A percentile compares a stretch with the other conserved stretches of the same genome.
These are phyloP conservation scores for Varanus komodoensis DNA, from an alignment of 2,113 vertebrate genomes.

Conservation along the genomic window DNA sequence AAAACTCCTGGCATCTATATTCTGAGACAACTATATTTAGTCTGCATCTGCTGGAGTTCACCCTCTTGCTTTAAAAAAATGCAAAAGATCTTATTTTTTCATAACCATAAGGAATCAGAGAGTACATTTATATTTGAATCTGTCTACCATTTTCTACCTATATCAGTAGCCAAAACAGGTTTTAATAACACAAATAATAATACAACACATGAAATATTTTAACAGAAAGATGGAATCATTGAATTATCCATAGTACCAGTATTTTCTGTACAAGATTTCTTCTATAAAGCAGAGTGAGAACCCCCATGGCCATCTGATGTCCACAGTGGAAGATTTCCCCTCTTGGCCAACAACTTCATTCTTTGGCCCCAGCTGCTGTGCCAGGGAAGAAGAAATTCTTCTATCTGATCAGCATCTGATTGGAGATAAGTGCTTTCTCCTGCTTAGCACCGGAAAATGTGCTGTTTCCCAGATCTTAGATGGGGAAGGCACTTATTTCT, in stretches of 20 bases:
- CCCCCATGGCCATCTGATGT: no score
- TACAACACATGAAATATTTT: neutral
- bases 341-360: no score
- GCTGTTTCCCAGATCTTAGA: no score
- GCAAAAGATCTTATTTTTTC: constrained; percentile 4
- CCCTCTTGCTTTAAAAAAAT: constrained; percentile 8
- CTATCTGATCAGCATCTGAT: no score
- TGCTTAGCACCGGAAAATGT: no score
- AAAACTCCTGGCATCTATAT: constrained; percentile 16
- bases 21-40: constrained; percentile 25
- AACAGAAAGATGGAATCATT: neutral
- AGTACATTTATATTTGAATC: neutral
- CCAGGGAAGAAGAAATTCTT: no score
- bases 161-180: neutral
- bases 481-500: no score
- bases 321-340: no score
- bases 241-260: neutral
- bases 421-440: no score
- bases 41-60: constrained; percentile 24
- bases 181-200: neutral
- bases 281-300: neutral
- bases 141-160: neutral
- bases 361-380: no score
- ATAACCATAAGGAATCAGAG: neutral
- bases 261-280: neutral